Conservation (phyloP, 2,888 invertebrate species). For the Trachelus stipa region DNA sequence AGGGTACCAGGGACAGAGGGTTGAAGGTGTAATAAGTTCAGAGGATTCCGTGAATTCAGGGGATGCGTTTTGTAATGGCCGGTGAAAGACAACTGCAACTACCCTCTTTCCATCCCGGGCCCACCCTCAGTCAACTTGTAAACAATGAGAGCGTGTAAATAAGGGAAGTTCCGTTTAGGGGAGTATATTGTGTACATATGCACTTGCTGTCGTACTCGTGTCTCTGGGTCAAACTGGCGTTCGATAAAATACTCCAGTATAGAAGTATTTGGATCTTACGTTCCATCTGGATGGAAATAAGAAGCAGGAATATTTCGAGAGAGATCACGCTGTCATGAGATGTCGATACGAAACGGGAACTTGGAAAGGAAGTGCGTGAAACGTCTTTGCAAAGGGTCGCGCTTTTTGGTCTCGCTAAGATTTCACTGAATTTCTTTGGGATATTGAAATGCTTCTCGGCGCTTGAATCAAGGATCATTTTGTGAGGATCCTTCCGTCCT, state of each 20-base stretch:
- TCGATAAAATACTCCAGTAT: conserved; percentile 34
- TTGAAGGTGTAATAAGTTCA: no score
- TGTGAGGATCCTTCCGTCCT: background rate
- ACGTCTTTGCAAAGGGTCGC: background rate
- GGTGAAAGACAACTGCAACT: background rate
- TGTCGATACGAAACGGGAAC: background rate
- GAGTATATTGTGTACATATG: conserved; percentile 27
- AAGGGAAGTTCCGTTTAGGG: conserved; percentile 28
- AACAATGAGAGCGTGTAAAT: conserved; percentile 26
- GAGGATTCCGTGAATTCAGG: background rate
- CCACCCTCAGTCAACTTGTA: conserved; percentile 10
- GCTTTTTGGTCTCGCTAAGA: background rate
- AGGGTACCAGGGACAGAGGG: background rate
- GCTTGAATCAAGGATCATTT: background rate
- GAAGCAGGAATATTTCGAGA: background rate
- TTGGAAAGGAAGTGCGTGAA: background rate
- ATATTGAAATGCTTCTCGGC: background rate
- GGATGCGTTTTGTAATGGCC: background rate
- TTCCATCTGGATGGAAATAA: background rate
- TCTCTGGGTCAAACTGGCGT: conserved; percentile 49
- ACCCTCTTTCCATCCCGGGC: background rate
- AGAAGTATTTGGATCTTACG: background rate
- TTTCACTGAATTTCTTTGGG: background rate
- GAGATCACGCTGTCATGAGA: background rate
- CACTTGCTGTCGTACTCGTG: conserved; percentile 24